Base-by-base conservation (phyloP, 2,113 vertebrate species). In the Nematolebias whitei region DNA sequence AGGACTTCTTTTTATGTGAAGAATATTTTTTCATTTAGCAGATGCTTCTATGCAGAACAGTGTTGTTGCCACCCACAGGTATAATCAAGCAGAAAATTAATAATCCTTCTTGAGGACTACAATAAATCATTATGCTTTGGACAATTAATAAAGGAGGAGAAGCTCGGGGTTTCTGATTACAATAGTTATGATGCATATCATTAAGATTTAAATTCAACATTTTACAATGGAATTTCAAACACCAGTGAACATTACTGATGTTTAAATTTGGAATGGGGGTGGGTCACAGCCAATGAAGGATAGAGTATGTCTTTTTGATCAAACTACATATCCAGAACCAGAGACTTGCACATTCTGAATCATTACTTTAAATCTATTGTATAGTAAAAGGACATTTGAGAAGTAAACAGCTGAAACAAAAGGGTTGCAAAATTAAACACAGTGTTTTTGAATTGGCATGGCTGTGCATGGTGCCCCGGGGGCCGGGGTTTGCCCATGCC, bases 31-130 rank as follows among this genome's bases (percentile, higher is more conserved):
- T 86, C 88, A 90, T 95, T 94, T 93, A 92, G 92, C 92, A 94
- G 85, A 86, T 87, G 87, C 90, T 91, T 91, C 87, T 92, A 93
- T 92, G 92, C 92, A 81, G 88, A 93, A 87, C 85, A 87, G 89
- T 92, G 92, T 87, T 94, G 94, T 94, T 93, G 87, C 93, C 83
- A 92, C 95, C 95, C 94, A 95, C 94, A 94, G 93, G 93, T 94
- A 97, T 94, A 95, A 95, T 96, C 94, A 95, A 94, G 92, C 94
- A 93, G 93, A 96, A 96, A 97, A 97, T 98, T 94, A 96, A 96
- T 96, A 97, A 96, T 96, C 91, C 95, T 93, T 92, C 89, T 94
- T 92, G 93, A 88, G 91, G 89, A 89, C 92, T 89, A 94, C 93
- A 92, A 95, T 96, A 95, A 98, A 98, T 96, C 95, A 96, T 93